These are phyloP conservation scores for Eleginops maclovinus DNA, from an alignment of 2,113 vertebrate genomes.

Conservation along the genomic window DNA sequence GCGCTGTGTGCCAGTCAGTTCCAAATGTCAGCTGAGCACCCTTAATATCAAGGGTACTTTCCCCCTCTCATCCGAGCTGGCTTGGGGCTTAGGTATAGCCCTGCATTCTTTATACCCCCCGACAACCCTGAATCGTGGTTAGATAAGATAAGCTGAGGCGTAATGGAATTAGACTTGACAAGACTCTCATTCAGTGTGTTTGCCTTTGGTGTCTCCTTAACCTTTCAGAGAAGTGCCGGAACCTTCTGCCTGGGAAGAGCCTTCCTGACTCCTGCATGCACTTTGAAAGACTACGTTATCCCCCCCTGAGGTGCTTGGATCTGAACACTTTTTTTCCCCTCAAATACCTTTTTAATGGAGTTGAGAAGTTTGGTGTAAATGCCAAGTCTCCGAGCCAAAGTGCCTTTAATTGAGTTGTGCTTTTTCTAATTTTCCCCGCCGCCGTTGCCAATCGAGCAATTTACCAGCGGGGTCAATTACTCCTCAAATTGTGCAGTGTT, in stretches of 20 bases:
- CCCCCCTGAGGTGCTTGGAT: slow-evolving; percentile 70
- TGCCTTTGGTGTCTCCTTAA: slow-evolving; percentile 84
- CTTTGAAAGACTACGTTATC: slow-evolving; percentile 70
- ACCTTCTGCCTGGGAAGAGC: slow-evolving; percentile 71
- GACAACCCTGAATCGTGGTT: slow-evolving; percentile 75
- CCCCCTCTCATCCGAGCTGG: slow-evolving; percentile 67
- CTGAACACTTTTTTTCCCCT: slow-evolving; percentile 77
- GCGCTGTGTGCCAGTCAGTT: slow-evolving; percentile 54
- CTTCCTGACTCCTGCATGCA: slow-evolving; percentile 73
- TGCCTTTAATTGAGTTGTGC: slow-evolving; percentile 85
- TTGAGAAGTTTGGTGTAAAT: slow-evolving; percentile 86
- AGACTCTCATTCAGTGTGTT: slow-evolving; percentile 76
- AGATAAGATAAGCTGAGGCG: slow-evolving; percentile 79
- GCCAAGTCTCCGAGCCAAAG: slow-evolving; percentile 83
- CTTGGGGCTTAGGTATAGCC: slow-evolving; percentile 69
- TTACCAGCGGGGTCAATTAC: slow-evolving; percentile 80
- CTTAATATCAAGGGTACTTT: slow-evolving; percentile 75
- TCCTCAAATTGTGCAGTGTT: slow-evolving; percentile 78
- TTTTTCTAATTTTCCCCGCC: slow-evolving; percentile 78
- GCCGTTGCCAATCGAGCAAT: slow-evolving; percentile 80
- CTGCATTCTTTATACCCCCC: slow-evolving; percentile 70
- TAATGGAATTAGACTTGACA: slow-evolving; percentile 82
- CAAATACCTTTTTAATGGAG: slow-evolving; percentile 86
- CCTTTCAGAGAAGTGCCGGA: slow-evolving; percentile 77
- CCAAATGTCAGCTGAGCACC: slow-evolving; percentile 77